Percentiles rank a stretch among this genome's conserved stretches.
Evolutionary conservation across 2,797 vertebrate species (phyloP).

Genomic region (Pyrocephalus nanus): DNA sequence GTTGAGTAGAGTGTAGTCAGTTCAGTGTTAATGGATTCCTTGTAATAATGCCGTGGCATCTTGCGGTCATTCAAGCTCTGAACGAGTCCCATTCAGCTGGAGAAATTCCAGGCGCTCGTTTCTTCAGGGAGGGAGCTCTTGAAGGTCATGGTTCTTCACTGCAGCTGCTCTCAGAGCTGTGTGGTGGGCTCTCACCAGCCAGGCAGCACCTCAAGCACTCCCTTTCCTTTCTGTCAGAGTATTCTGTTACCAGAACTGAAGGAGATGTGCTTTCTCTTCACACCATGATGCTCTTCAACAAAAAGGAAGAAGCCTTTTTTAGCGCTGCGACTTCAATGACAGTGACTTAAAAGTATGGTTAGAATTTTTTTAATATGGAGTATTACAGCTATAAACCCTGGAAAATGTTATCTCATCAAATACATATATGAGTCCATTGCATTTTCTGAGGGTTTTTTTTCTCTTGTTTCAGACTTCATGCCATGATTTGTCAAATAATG

Average conservation of each 20-base stretch:
- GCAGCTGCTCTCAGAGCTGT: fast-evolving
- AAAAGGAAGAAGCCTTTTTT: neutral
- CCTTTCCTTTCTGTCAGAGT: neutral
- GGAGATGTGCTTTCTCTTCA: neutral
- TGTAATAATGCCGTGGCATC: neutral
- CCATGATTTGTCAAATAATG: neutral
- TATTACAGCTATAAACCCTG: neutral
- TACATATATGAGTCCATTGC: neutral
- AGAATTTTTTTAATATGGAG: neutral
- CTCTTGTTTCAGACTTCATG: neutral
- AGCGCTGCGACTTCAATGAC: neutral
- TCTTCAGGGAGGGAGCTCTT: neutral
- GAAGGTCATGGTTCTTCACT: fast-evolving
- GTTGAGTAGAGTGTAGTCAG: neutral
- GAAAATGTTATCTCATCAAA: neutral
- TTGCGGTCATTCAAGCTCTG: neutral
- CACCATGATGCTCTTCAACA: neutral
- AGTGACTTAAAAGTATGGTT: neutral
- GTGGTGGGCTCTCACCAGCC: neutral
- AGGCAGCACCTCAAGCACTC: neutral
- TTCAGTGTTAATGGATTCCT: neutral
- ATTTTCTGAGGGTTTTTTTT: neutral
- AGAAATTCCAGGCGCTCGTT: neutral
- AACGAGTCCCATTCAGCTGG: neutral
- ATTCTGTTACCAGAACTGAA: neutral